Base-by-base conservation (phyloP, 1,140 invertebrate genomes). In the Caenorhabditis latens region DNA sequence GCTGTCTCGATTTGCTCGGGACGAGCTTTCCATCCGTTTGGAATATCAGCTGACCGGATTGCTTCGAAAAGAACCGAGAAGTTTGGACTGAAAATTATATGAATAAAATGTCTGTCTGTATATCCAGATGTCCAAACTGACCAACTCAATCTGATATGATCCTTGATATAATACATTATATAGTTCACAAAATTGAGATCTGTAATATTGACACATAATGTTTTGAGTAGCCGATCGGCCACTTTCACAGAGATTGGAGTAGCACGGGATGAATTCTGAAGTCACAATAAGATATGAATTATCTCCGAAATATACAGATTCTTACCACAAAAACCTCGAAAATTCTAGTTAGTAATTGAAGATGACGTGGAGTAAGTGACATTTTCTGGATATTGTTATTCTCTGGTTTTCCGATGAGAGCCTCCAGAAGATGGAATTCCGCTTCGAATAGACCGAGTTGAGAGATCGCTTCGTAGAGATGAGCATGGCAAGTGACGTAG, bases 361-460 rank as follows among this genome's bases (percentile, higher is more conserved):
- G 46, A 24, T 43, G 43, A 14, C 71, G 13, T 24, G 71, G 71
- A 48, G 21, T 50, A 0, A 79, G 9, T 21, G 71, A 24, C 46
- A 11, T 13, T n/a, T 53, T 48, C 40, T 79, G 46, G 11, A 79
- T 53, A 8, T 46, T 24, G 4, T 11, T 24, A 14, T 53, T n/a
- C 3, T 14, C 21, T 13, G 71, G 71, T 50, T 50, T 79, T 50
- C 71, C 71, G n/a, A 79, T 24, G 9, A 79, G 71, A 24, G 71
- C 43, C 46, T 79, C 71, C 46, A 79, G 19, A 79, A 79, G 71
- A 79, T 79, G 71, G 71, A 79, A 79, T 79, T 79, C 71, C 8
- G 71, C 71, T n/a, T 79, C 46, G 46, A 50, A 79, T 14, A 79
- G 46, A 24, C 71, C 71, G 14, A 50, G 43, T 50, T 50, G 16